These are phyloP conservation scores for Hypselothyrea guttata DNA, from an alignment of 2,888 invertebrate species.

Conservation along the genomic window DNA sequence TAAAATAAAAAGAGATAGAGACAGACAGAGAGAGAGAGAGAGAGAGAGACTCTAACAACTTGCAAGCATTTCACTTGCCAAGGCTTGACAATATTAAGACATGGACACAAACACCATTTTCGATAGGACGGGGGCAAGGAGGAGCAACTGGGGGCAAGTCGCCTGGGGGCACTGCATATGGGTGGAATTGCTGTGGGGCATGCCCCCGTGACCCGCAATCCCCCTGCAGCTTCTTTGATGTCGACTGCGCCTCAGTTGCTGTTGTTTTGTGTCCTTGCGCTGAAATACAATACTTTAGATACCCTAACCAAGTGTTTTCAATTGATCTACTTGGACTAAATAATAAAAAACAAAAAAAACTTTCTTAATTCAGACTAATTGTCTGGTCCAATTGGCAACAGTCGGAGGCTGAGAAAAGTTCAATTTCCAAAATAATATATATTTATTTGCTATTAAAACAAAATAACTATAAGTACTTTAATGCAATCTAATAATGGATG, in stretches of 20 bases:
- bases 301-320: too few relatives aligned
- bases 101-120: constrained; percentile 21
- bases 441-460: too few relatives aligned
- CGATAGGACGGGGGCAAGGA: constrained; percentile 1
- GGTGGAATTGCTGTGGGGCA: background rate
- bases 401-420: too few relatives aligned
- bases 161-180: background rate
- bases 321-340: too few relatives aligned
- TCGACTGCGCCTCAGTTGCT: constrained; percentile 18
- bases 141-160: background rate
- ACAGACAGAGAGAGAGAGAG: too few relatives aligned
- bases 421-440: too few relatives aligned
- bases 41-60: background rate
- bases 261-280: constrained; percentile 38
- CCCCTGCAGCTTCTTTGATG: constrained; percentile 14
- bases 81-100: constrained; percentile 20
- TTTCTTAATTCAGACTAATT: too few relatives aligned
- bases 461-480: too few relatives aligned
- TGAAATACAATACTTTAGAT: constrained; percentile 57
- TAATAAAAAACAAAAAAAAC: too few relatives aligned
- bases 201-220: constrained; percentile 1
- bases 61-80: constrained; percentile 10
- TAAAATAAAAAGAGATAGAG: background rate
- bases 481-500: too few relatives aligned
- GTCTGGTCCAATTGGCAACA: too few relatives aligned